Percentiles rank a stretch among this genome's conserved stretches.
Evolutionary conservation across 2,797 vertebrate species (phyloP).

Genomic region (Platyrinchus mystaceus): DNA sequence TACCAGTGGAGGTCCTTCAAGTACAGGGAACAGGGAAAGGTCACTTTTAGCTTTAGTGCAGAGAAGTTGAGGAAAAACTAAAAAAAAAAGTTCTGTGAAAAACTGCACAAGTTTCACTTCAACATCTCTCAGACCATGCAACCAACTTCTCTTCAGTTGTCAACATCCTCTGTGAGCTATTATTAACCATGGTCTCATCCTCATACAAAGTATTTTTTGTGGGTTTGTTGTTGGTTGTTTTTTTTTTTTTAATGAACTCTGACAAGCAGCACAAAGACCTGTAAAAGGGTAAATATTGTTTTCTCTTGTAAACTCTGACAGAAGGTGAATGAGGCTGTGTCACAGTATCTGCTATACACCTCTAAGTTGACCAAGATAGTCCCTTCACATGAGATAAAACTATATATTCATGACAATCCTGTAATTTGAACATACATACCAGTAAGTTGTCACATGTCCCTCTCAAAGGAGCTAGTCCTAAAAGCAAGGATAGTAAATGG

Average conservation of each 20-base stretch:
- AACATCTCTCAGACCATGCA: neutral
- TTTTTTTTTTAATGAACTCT: neutral
- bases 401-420: neutral
- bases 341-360: neutral
- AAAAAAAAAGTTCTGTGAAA: neutral
- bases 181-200: neutral
- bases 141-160: neutral
- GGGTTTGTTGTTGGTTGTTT: neutral
- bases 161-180: neutral
- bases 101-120: accelerated
- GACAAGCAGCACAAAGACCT: neutral
- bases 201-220: neutral
- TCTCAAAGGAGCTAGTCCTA: neutral
- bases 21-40: neutral
- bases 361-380: neutral
- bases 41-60: neutral
- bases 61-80: neutral
- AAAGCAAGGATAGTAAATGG: neutral
- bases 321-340: neutral
- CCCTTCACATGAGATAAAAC: neutral
- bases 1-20: neutral
- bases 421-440: neutral
- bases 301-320: neutral
- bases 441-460: neutral
- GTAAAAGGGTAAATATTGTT: neutral